A percentile compares a stretch with the other conserved stretches of the same genome.
phyloP scores from a whole-genome alignment of 2,797 vertebrate genomes.

The Sarcophilus harrisii region DNA sequence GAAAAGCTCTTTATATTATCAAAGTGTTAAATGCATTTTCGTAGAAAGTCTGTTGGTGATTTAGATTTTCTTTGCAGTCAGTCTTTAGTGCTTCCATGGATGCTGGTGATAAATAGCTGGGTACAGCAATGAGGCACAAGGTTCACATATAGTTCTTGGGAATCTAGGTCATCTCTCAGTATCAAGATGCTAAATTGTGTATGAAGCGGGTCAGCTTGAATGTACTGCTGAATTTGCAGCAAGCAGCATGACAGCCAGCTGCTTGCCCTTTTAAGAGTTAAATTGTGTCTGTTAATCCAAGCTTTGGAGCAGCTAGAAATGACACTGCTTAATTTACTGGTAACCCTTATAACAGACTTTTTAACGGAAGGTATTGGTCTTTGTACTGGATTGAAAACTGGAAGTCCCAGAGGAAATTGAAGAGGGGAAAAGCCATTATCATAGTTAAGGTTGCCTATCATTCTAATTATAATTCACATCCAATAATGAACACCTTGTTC shows the following conservation, averaged over 20 bases:
- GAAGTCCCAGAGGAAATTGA: slow-evolving; percentile 74
- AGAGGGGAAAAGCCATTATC: slow-evolving; percentile 52
- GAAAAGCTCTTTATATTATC: background rate
- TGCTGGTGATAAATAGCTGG: slow-evolving; percentile 22
- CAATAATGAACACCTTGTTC: slow-evolving; percentile 84
- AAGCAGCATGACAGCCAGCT: background rate
- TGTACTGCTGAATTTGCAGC: slow-evolving; percentile 11
- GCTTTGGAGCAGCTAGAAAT: slow-evolving; percentile 52
- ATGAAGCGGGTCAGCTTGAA: slow-evolving; percentile 47
- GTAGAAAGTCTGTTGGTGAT: background rate
- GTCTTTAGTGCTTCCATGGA: slow-evolving; percentile 18
- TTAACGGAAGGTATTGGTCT: slow-evolving; percentile 76
- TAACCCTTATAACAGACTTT: slow-evolving; percentile 69
- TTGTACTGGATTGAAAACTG: slow-evolving; percentile 74
- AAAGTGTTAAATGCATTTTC: slow-evolving; percentile 23
- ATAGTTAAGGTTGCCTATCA: slow-evolving; percentile 78
- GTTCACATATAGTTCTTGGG: slow-evolving; percentile 49
- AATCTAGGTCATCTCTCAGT: slow-evolving; percentile 58
- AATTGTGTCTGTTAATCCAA: slow-evolving; percentile 64
- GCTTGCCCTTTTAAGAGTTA: slow-evolving; percentile 73
- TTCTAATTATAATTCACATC: slow-evolving; percentile 84
- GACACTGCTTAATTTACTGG: slow-evolving; percentile 76
- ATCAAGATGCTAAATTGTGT: slow-evolving; percentile 59
- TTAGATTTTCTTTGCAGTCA: slow-evolving; percentile 11
- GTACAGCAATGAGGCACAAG: slow-evolving; percentile 25